Conservation (phyloP, 2,113 vertebrate genomes). For the Dasyurus viverrinus region DNA sequence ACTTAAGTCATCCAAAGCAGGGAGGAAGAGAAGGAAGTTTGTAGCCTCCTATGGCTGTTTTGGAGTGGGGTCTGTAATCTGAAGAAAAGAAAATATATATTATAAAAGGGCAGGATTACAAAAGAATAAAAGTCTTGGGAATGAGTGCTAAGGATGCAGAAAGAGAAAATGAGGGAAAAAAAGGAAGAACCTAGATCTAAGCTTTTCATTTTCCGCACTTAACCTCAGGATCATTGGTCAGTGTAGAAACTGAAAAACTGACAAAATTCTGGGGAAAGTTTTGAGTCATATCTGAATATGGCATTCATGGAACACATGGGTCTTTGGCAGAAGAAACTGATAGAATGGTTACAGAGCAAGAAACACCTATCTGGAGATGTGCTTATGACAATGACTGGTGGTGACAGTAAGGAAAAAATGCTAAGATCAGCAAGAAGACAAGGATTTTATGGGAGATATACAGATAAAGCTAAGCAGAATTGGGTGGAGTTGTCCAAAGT, state of each 20-base stretch:
- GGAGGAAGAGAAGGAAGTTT: neutral
- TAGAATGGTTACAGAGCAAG: too few relatives aligned
- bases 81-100: neutral
- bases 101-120: neutral
- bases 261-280: neutral
- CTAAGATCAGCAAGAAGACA: neutral
- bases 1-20: neutral
- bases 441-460: neutral
- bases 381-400: neutral
- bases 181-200: neutral
- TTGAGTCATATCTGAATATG: neutral
- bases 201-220: neutral
- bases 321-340: neutral
- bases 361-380: neutral
- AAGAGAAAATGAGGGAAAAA: neutral
- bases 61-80: neutral
- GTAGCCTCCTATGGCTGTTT: too few relatives aligned
- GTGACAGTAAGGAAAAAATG: neutral
- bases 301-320: neutral
- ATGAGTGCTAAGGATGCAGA: neutral
- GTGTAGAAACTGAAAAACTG: neutral
- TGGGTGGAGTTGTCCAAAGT: neutral
- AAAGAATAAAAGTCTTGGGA: neutral
- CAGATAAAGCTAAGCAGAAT: too few relatives aligned
- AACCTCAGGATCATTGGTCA: neutral